Percentiles rank a stretch among this genome's conserved stretches.
phyloP scores from a whole-genome alignment of 2,113 vertebrate species.

The Epinephelus fuscoguttatus region DNA sequence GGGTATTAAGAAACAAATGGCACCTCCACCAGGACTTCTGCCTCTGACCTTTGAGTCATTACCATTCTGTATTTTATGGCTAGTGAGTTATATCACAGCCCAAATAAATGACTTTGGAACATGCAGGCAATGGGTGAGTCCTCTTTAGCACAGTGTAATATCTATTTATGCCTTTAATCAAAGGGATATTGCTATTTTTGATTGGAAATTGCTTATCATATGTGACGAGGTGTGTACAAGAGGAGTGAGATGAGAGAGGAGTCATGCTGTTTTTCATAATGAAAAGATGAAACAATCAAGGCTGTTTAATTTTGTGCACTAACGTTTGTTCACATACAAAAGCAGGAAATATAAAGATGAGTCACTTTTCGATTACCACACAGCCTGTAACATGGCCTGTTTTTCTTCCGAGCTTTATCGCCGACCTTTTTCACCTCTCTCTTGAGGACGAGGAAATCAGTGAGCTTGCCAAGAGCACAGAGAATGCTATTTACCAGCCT shows the following conservation, averaged over 20 bases:
- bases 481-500: constrained; percentile 58
- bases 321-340: neutral
- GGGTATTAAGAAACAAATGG: constrained; percentile 67
- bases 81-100: constrained; percentile 39
- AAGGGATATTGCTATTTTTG: constrained; percentile 25
- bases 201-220: constrained; percentile 19
- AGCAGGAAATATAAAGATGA: neutral
- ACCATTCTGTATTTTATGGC: constrained; percentile 50
- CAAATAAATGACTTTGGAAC: constrained; percentile 42
- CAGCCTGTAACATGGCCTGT: neutral
- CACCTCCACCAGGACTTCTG: constrained; percentile 44
- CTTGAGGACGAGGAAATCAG: constrained; percentile 33
- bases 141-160: neutral
- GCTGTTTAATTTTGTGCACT: neutral
- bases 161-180: constrained; percentile 50
- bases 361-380: neutral
- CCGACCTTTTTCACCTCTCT: constrained; percentile 35
- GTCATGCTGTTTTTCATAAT: neutral
- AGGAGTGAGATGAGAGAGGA: neutral
- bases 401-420: neutral
- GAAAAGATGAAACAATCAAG: constrained; percentile 14
- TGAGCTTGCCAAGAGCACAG: constrained; percentile 36
- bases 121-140: neutral
- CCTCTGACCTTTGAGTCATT: constrained; percentile 71
- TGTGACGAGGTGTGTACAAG: neutral